phyloP scores from a whole-genome alignment of 1,140 invertebrate species.

The Bombyx mandarina region DNA sequence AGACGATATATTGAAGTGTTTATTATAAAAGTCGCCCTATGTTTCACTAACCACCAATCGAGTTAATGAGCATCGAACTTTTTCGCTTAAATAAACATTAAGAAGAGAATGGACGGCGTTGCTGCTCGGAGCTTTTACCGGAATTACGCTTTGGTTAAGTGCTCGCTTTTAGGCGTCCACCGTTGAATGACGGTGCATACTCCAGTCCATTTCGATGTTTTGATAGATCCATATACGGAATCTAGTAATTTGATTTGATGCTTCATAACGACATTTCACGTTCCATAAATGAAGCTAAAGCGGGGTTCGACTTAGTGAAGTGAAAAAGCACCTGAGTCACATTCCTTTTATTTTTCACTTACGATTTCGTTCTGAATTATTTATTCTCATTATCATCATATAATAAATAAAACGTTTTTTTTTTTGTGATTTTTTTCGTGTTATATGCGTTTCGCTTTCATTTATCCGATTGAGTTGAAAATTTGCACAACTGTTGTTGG shows the following conservation, averaged over 20 bases:
- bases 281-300: too few species aligned
- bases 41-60: slow-evolving; percentile 54
- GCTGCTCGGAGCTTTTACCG: slow-evolving; percentile 48
- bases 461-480: too few species aligned
- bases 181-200: slow-evolving; percentile 36
- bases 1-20: slow-evolving; percentile 13
- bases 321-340: too few species aligned
- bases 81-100: slow-evolving; percentile 63
- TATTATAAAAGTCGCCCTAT: slow-evolving; percentile 35
- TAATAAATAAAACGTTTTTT: too few species aligned
- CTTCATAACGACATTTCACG: background rate
- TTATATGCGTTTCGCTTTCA: too few species aligned
- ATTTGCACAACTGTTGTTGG: too few species aligned
- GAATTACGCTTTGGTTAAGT: slow-evolving; percentile 51
- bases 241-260: slow-evolving; percentile 3
- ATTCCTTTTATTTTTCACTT: background rate
- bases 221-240: slow-evolving; percentile 10
- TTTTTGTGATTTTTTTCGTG: too few species aligned
- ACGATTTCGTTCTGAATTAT: background rate
- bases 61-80: slow-evolving; percentile 53
- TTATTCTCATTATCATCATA: too few species aligned
- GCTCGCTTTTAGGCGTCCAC: slow-evolving; percentile 36
- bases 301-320: too few species aligned
- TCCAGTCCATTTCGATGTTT: slow-evolving; percentile 11
- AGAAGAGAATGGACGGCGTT: slow-evolving; percentile 39